Percentiles rank a stretch among this genome's conserved stretches.
Conservation (phyloP, 2,888 invertebrate genomes). For the Acanthacorydalis orientalis region DNA sequence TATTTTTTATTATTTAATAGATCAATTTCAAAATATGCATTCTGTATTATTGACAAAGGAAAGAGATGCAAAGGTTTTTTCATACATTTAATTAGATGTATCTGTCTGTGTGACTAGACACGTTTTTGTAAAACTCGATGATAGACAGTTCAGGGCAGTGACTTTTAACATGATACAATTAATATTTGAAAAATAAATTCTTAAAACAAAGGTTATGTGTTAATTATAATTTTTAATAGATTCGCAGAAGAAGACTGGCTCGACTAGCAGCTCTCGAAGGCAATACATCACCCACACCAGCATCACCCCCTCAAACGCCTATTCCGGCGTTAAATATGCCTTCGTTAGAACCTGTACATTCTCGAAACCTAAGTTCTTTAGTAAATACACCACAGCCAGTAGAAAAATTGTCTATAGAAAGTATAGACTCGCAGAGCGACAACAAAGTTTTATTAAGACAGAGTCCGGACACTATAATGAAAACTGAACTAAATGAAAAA, state of each 20-base stretch:
- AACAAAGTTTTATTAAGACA: constrained; percentile 5
- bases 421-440: constrained; percentile 10
- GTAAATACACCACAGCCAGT: constrained; percentile 16
- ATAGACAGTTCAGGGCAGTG: too few relatives aligned
- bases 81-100: constrained; percentile 9
- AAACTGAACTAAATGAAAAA: constrained; percentile 2
- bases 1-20: constrained; percentile 22
- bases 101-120: constrained; percentile 10
- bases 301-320: constrained; percentile 31
- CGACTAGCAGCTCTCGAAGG: constrained; percentile 47
- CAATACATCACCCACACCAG: constrained; percentile 28
- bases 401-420: constrained; percentile 18
- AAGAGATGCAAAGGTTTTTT: constrained; percentile 2
- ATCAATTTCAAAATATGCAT: background rate
- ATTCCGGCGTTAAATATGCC: constrained; percentile 27
- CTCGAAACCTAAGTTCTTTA: constrained; percentile 21
- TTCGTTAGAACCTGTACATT: constrained; percentile 14
- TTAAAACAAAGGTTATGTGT: background rate
- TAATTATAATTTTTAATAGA: constrained; percentile 30
- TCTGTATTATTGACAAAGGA: constrained; percentile 2
- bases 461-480: constrained; percentile 1
- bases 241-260: constrained; percentile 58
- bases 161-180: too few relatives aligned
- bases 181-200: too few relatives aligned
- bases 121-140: background rate